phyloP scores from a whole-genome alignment of 2,797 vertebrate genomes.

The Lepidocolaptes lacrymiger region DNA sequence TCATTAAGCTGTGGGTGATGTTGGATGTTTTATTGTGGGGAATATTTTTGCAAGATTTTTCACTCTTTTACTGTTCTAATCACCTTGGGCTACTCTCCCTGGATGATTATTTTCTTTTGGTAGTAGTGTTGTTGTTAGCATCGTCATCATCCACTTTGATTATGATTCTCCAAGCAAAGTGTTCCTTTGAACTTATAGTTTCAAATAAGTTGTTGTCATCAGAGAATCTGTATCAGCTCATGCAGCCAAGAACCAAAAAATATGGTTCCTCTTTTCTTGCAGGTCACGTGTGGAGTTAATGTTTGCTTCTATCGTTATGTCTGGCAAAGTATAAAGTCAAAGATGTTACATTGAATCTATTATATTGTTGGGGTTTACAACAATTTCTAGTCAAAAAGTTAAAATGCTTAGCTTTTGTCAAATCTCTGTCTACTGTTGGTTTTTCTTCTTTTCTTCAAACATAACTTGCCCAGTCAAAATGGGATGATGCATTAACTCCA shows the following conservation, averaged over 20 bases:
- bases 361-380: neutral
- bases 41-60: neutral
- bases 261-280: neutral
- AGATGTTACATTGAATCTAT: neutral
- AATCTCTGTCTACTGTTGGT: neutral
- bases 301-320: neutral
- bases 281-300: neutral
- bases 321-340: neutral
- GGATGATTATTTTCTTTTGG: neutral
- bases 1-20: neutral
- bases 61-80: neutral
- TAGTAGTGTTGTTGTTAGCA: neutral
- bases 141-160: neutral
- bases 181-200: neutral
- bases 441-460: neutral
- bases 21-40: neutral
- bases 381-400: neutral
- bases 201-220: neutral
- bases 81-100: neutral
- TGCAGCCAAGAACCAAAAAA: neutral
- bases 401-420: neutral
- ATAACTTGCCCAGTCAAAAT: neutral
- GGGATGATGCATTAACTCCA: neutral
- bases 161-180: neutral
- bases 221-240: neutral